Evolutionary conservation across 2,888 invertebrate genomes (phyloP).

Genomic region (Cyclophora punctaria): DNA sequence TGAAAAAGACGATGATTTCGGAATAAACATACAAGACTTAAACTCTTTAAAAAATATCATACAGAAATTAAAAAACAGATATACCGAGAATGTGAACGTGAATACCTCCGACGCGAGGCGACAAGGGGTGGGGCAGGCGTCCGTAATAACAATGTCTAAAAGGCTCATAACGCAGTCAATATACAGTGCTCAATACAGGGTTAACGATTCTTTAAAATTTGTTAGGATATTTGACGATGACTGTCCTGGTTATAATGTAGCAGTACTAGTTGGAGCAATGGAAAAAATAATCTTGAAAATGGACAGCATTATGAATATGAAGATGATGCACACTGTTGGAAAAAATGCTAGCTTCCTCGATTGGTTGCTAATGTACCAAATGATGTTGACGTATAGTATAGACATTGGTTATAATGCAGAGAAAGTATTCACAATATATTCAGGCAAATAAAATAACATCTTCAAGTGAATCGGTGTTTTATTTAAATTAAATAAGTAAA

Average conservation of each 20-base stretch:
- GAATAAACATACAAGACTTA: slow-evolving; percentile 17
- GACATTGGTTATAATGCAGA: slow-evolving; percentile 25
- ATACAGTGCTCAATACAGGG: slow-evolving; percentile 25
- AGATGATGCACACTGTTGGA: too few relatives aligned
- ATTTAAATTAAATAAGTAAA: too few relatives aligned
- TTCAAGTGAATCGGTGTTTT: too few relatives aligned
- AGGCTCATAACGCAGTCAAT: slow-evolving; percentile 29
- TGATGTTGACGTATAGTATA: slow-evolving; percentile 23
- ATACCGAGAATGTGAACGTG: too few relatives aligned
- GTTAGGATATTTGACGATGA: slow-evolving; percentile 13
- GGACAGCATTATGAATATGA: not conserved
- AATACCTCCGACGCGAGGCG: too few relatives aligned
- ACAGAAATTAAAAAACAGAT: too few relatives aligned
- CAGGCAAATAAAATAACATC: not conserved
- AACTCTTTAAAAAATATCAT: slow-evolving; percentile 18
- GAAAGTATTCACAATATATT: slow-evolving; percentile 17
- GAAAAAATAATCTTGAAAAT: slow-evolving; percentile 27
- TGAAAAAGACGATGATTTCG: slow-evolving; percentile 10
- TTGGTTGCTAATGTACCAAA: slow-evolving; percentile 35
- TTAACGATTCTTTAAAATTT: slow-evolving; percentile 18
- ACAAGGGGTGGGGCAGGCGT: too few relatives aligned
- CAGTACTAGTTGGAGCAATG: slow-evolving; percentile 25
- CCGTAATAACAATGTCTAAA: slow-evolving; percentile 2
- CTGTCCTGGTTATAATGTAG: slow-evolving; percentile 21
- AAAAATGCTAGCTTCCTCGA: slow-evolving; percentile 14